A percentile compares a stretch with the other conserved stretches of the same genome.
Conservation (phyloP, 2,888 invertebrate species). For the Formica aserva region DNA sequence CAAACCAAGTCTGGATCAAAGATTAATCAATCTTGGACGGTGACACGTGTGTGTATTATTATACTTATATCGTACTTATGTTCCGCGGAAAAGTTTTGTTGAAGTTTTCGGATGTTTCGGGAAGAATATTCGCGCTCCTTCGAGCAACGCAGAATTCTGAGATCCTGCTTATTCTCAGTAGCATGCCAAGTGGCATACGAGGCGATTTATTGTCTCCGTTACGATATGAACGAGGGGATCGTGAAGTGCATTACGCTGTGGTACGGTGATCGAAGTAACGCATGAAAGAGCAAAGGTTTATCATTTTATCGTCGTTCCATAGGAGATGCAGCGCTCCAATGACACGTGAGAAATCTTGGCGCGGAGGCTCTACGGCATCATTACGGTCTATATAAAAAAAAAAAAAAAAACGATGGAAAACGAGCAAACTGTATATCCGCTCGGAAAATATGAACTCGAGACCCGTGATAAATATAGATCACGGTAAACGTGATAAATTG, state of each 20-base stretch:
- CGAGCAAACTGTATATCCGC: conserved; percentile 40
- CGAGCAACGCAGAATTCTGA: conserved; percentile 9
- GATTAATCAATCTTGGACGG: no score
- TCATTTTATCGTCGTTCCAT: conserved; percentile 67
- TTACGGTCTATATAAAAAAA: conserved; percentile 47
- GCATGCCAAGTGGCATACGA: conserved; percentile 47
- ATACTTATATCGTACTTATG: background rate
- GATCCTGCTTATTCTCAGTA: conserved; percentile 55
- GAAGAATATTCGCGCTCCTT: background rate
- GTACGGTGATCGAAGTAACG: conserved; percentile 56
- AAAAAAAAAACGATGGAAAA: conserved; percentile 11
- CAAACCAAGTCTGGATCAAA: background rate
- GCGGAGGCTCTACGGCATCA: conserved; percentile 31
- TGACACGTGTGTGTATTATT: background rate
- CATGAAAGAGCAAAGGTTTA: conserved; percentile 68
- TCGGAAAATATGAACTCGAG: conserved; percentile 47
- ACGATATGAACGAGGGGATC: conserved; percentile 34
- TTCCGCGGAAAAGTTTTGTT: background rate
- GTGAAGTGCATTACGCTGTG: conserved; percentile 53
- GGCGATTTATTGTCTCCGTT: conserved; percentile 58
- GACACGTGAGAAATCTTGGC: conserved; percentile 68
- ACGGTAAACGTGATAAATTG: conserved; percentile 44
- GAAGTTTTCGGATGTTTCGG: background rate
- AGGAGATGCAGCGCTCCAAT: conserved; percentile 56
- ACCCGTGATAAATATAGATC: conserved; percentile 45